A percentile compares a stretch with the other conserved stretches of the same genome.
Evolutionary conservation across 2,888 invertebrate species (phyloP).

Genomic region (Caenorhabditis sulstoni): DNA sequence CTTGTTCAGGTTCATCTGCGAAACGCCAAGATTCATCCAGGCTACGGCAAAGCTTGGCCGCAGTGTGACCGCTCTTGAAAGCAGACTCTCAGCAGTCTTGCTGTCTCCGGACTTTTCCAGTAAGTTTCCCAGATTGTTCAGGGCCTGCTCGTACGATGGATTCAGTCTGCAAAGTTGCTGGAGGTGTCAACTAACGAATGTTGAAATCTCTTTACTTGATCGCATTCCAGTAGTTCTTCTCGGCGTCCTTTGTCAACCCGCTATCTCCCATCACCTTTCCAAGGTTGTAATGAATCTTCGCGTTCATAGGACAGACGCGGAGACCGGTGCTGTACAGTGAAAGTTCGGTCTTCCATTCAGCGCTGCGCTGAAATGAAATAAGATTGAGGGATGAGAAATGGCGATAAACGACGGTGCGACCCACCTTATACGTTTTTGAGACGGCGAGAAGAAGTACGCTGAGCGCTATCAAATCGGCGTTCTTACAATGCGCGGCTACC

Average conservation of each 20-base stretch:
- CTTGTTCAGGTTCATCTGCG: slow-evolving; percentile 85
- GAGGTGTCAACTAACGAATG: no score
- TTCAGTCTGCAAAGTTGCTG: slow-evolving; percentile 84
- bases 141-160: slow-evolving; percentile 91
- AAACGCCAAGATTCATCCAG: slow-evolving; percentile 98
- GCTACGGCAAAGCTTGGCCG: slow-evolving; percentile 92
- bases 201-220: slow-evolving; percentile 50
- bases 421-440: slow-evolving; percentile 46
- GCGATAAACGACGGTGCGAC: background rate
- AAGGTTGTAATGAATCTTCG: slow-evolving; percentile 92
- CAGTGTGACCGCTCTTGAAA: slow-evolving; percentile 49
- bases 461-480: slow-evolving; percentile 32
- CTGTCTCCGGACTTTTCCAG: slow-evolving; percentile 71
- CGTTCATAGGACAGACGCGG: slow-evolving; percentile 93
- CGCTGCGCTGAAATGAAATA: slow-evolving; percentile 62
- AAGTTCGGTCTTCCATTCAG: slow-evolving; percentile 67
- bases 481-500: slow-evolving; percentile 14
- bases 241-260: slow-evolving; percentile 86
- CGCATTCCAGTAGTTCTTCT: slow-evolving; percentile 85
- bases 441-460: slow-evolving; percentile 30
- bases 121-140: slow-evolving; percentile 94
- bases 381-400: background rate
- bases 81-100: slow-evolving; percentile 58
- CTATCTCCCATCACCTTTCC: slow-evolving; percentile 90
- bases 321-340: slow-evolving; percentile 88